Evolutionary conservation across 2,888 invertebrate genomes (phyloP).

Genomic region (Tetragonula carbonaria): DNA sequence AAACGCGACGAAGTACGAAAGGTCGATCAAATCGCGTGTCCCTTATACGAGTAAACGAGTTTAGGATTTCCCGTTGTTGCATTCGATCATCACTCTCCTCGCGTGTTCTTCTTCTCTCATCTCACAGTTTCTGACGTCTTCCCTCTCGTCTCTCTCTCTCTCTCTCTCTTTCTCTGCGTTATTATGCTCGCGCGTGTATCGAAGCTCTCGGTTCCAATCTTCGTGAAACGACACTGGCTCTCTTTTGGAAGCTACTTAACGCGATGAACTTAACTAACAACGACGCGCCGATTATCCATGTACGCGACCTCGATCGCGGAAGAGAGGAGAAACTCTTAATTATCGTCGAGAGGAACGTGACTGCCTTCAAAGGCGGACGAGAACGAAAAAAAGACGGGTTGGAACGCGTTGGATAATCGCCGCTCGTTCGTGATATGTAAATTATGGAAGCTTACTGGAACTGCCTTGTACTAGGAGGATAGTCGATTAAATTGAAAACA

Average conservation of each 20-base stretch:
- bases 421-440: constrained; percentile 70
- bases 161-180: not conserved
- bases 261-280: constrained; percentile 65
- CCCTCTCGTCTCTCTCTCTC: not conserved
- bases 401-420: constrained; percentile 55
- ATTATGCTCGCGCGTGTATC: not conserved
- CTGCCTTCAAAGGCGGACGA: constrained; percentile 15
- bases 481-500: constrained; percentile 63
- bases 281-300: constrained; percentile 62
- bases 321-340: constrained; percentile 38
- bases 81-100: not conserved
- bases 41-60: constrained; percentile 55
- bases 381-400: not conserved
- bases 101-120: not conserved
- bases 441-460: constrained; percentile 72
- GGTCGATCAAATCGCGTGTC: constrained; percentile 51
- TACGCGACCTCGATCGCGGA: constrained; percentile 37
- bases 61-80: constrained; percentile 33
- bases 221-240: constrained; percentile 48
- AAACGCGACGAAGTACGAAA: constrained; percentile 50
- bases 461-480: constrained; percentile 71
- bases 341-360: constrained; percentile 45
- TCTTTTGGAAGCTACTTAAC: constrained; percentile 62
- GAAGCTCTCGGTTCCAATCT: constrained; percentile 15
- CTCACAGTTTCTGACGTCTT: not conserved